Base-by-base conservation (phyloP, 2,888 invertebrate genomes). In the Orthonychiurus folsomi region DNA sequence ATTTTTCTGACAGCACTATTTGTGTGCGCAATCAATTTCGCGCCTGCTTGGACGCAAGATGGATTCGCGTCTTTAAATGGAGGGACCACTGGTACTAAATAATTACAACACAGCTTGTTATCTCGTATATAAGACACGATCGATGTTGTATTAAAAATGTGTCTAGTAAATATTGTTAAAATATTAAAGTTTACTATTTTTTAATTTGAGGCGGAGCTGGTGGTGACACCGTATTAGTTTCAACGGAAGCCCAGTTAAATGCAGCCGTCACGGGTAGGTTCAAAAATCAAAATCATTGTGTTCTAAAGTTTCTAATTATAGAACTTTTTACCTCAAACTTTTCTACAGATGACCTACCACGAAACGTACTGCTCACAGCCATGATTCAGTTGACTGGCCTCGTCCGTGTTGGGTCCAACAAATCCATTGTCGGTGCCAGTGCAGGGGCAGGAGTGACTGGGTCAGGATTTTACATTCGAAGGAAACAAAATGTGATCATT, bases 401-500 rank as follows among this genome's bases (percentile, higher is more conserved):
- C 2, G 60, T 60, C 1, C 60, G 60, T 18, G 50, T 53, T 1
- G 63, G 63, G 0, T 63, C 63, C 0, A 63, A 63, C 24, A 63
- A 63, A 47, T 60, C 63, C 1, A 63, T 63, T 60, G 52, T 63
- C 1, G 63, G 63, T 1, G 25, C 56, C 1, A 56, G 3, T 21
- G 15, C 48, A 0, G 9, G 2, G 15, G n/a, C 63, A 0, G 63
- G 60, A 1, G 53, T 63, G 1, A 20, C 52, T 18, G 56, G 56
- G 1, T 28, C 50, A 53, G 63, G 63, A 25, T 63, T 63, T 27
- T 63, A 63, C 47, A 60, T 63, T 21, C 56, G 60, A 23, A 18
- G 63, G 1, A n/a, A 56, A 50, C 26, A 37, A 20, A 63, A 63
- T 25, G 63, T 63, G 5, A 63, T 63, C 37, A 56, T 63, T 37